phyloP scores from a whole-genome alignment of 2,113 vertebrate genomes.

The Eurystomus gularis region DNA sequence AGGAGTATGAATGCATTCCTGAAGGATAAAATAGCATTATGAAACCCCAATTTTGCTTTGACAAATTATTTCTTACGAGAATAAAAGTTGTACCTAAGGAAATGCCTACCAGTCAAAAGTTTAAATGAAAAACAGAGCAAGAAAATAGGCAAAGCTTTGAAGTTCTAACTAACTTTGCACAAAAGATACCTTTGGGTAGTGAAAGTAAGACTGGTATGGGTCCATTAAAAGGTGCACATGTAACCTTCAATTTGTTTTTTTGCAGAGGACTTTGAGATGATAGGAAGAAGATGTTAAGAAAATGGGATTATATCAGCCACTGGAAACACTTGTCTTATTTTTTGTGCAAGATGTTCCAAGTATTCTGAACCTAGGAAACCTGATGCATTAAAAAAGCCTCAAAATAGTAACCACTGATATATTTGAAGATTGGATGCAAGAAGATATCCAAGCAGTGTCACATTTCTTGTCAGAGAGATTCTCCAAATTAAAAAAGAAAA shows the following conservation, averaged over 20 bases:
- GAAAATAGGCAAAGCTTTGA: not conserved
- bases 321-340: not conserved
- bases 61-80: conserved; percentile 24
- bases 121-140: conserved; percentile 43
- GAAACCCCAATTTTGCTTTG: not conserved
- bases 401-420: not conserved
- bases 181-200: not conserved
- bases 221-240: not conserved
- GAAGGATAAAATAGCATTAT: not conserved
- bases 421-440: not conserved
- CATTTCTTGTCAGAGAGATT: not conserved
- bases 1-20: conserved; percentile 10
- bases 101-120: not conserved
- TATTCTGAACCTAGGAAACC: not conserved
- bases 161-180: not conserved
- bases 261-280: not conserved
- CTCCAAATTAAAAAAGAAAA: not conserved
- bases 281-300: not conserved
- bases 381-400: not conserved
- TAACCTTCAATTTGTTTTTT: not conserved
- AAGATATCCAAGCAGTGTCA: not conserved
- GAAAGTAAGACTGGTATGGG: not conserved
- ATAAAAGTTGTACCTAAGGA: conserved; percentile 18
- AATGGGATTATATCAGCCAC: not conserved
- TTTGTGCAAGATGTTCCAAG: not conserved